A percentile compares a stretch with the other conserved stretches of the same genome.
These are phyloP conservation scores for Orthonychiurus folsomi DNA, from an alignment of 2,888 invertebrate species.

Conservation along the genomic window DNA sequence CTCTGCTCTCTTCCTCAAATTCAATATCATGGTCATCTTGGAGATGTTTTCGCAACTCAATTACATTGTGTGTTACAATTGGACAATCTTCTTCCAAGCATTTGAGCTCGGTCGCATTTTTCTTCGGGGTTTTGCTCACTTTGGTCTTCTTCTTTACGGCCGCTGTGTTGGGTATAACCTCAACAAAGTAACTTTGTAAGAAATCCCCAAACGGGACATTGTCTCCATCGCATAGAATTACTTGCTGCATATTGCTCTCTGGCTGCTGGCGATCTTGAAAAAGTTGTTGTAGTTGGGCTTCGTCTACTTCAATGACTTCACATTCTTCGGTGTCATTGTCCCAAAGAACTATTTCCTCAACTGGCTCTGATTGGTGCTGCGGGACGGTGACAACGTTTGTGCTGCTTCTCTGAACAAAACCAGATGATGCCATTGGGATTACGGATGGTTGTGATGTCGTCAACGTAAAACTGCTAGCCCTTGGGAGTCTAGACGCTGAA, in stretches of 20 bases:
- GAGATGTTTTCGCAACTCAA: conserved; percentile 34
- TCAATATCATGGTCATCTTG: conserved; percentile 18
- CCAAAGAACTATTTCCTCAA: conserved; percentile 10
- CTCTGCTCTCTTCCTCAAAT: conserved; percentile 30
- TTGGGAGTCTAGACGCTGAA: no score
- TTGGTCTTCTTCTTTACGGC: not conserved
- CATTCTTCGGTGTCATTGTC: conserved; percentile 5
- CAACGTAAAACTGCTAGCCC: no score
- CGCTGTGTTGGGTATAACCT: not conserved
- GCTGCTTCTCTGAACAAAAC: not conserved
- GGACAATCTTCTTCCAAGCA: conserved; percentile 32
- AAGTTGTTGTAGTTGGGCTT: not conserved
- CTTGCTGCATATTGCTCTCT: not conserved
- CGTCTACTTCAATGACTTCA: conserved; percentile 11
- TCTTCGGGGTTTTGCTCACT: not conserved
- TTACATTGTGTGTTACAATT: conserved; percentile 25
- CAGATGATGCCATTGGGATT: not conserved
- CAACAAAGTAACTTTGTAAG: conserved; percentile 9
- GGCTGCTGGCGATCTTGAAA: not conserved
- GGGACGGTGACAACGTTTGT: not conserved
- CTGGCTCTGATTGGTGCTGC: not conserved
- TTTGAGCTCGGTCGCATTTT: conserved; percentile 24
- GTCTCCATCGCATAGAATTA: conserved; percentile 9
- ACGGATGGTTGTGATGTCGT: not conserved
- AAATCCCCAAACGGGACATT: not conserved